phyloP scores from a whole-genome alignment of 2,888 invertebrate species.

The Tetramorium bicarinatum region DNA sequence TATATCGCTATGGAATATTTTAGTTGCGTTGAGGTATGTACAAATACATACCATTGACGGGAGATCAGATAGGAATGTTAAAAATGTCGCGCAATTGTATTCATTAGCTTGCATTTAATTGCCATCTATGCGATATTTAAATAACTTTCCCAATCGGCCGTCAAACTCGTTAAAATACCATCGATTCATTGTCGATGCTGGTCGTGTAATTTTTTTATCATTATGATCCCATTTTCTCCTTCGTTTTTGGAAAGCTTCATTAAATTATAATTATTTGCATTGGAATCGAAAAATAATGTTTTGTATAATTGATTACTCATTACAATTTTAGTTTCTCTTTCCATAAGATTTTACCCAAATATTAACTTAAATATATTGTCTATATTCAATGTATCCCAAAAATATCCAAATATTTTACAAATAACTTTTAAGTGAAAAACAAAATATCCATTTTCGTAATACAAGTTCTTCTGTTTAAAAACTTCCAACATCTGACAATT shows the following conservation, averaged over 20 bases:
- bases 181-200: slow-evolving; percentile 8
- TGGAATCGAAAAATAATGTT: slow-evolving; percentile 4
- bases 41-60: slow-evolving; percentile 17
- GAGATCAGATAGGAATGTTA: slow-evolving; percentile 36
- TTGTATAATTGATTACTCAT: not conserved
- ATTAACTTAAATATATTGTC: not conserved
- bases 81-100: slow-evolving; percentile 41
- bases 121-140: slow-evolving; percentile 25
- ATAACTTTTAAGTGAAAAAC: not conserved
- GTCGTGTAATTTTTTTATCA: slow-evolving; percentile 20
- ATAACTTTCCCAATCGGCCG: slow-evolving; percentile 31
- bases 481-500: not conserved
- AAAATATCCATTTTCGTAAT: slow-evolving; percentile 12
- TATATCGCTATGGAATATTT: slow-evolving; percentile 34
- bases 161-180: slow-evolving; percentile 30
- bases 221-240: not conserved
- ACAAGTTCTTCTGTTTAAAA: not conserved
- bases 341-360: not conserved
- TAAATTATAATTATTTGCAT: slow-evolving; percentile 28
- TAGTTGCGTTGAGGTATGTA: not conserved
- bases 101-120: slow-evolving; percentile 42
- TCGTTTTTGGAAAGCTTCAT: slow-evolving; percentile 3
- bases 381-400: not conserved
- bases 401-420: not conserved
- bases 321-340: not conserved